Base-by-base conservation (phyloP, 2,113 vertebrate species). In the Dolichotis patagonum region DNA sequence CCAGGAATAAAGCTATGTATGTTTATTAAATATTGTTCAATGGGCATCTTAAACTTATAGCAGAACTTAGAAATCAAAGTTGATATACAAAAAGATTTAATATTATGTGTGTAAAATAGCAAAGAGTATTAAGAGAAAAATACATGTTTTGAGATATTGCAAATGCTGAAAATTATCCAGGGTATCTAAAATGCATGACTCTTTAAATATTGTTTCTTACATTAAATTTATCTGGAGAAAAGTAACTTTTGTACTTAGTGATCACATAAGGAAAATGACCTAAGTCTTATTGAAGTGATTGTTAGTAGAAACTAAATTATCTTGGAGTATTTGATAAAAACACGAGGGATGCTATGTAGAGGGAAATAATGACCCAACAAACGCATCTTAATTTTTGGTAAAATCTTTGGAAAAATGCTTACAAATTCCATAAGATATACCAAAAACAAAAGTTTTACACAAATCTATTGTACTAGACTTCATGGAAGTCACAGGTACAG, bases 41-140 rank as follows among this genome's bases (percentile, higher is more conserved):
- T 3, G 83, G 3, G 52, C 75, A 80, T 63, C 83, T 69, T 80
- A 1, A 95, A 80, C 43, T 84, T 13, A 95, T 77, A 80, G 3
- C 24, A 94, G 11, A 88, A 78, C 9, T 93, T 73, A 88, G 24
- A 96, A 73, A 81, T 65, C 10, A 73, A 91, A 77, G 5, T 28
- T 16, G 77, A 52, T 93, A n/a, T 85, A 35, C 20, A 56, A 85
- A 85, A 90, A 46, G 0, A n/a, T 78, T 75, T 95, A 73, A 22
- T 46, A 96, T 83, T 22, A 38, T 56, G 0, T 75, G 11, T 12
- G 3, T 81, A 96, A 30, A 58, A 5, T 88, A 86, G 52, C 26
- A 78, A 94, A 69, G 13, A 80, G 78, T 46, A 84, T 88, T 85
- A 22, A n/a, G 38, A 63, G 54, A 90, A 95, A 97, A 78, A 7